Evolutionary conservation across 2,888 invertebrate genomes (phyloP).

Genomic region (Athalia rosae): DNA sequence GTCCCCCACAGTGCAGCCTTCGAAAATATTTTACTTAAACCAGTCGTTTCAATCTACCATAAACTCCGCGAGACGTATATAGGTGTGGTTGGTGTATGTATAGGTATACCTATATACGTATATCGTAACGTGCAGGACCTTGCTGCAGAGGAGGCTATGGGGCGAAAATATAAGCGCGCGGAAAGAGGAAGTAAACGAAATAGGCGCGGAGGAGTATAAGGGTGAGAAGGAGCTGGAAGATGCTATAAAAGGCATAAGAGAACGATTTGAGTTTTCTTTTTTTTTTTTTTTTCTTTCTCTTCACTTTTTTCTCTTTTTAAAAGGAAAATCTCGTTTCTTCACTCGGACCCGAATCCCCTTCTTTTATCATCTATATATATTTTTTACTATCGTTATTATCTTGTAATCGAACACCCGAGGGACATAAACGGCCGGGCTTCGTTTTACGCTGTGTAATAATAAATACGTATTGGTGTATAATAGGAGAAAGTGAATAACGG

Average conservation of each 20-base stretch:
- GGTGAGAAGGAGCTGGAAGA: neutral
- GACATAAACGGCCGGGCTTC: neutral
- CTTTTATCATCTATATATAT: neutral
- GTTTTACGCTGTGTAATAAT: no score
- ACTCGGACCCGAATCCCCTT: no score
- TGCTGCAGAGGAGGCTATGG: neutral
- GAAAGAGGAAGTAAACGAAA: constrained; percentile 7
- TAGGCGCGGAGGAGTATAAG: neutral
- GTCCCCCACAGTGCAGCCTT: neutral
- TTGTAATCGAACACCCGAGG: neutral
- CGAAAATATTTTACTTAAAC: constrained; percentile 40
- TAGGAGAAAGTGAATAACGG: no score
- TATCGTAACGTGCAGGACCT: constrained; percentile 23
- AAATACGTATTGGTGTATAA: no score
- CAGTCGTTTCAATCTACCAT: constrained; percentile 39
- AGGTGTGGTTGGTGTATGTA: no score
- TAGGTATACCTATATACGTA: neutral
- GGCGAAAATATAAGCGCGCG: neutral
- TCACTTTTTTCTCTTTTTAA: neutral
- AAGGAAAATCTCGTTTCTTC: no score
- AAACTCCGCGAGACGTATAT: constrained; percentile 29
- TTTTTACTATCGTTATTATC: neutral
- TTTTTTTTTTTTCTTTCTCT: neutral
- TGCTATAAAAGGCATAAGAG: neutral
- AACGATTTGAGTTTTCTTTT: constrained; percentile 2